Evolutionary conservation across 2,113 vertebrate species (phyloP).

Genomic region (Callithrix jacchus): DNA sequence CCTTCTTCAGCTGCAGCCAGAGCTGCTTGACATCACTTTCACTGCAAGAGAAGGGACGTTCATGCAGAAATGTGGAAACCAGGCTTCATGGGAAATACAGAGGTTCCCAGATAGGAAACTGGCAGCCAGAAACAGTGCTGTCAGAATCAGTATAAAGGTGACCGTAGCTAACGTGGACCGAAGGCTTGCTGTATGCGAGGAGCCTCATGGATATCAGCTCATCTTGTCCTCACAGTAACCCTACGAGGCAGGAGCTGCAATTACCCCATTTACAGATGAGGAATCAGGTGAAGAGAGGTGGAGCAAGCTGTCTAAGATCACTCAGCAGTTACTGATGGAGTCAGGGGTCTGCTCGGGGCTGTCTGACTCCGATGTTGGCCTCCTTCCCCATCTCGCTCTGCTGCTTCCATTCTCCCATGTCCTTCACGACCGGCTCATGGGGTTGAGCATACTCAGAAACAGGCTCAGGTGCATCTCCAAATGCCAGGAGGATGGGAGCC

Average conservation of each 20-base stretch:
- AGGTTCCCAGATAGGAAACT: background rate
- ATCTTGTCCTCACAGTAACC: background rate
- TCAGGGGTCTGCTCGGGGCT: background rate
- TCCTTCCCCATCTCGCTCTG: fast-evolving
- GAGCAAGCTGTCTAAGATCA: background rate
- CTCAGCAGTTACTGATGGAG: background rate
- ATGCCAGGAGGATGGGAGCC: background rate
- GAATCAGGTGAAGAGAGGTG: background rate
- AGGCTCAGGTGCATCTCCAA: background rate
- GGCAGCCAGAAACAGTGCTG: background rate
- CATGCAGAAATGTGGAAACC: fast-evolving
- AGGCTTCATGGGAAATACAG: background rate
- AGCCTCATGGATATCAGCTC: fast-evolving
- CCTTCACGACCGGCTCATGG: background rate
- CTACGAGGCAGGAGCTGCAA: background rate
- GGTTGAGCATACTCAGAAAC: fast-evolving
- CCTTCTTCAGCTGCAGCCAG: constrained; percentile 90
- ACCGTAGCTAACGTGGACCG: fast-evolving
- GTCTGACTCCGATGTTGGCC: background rate
- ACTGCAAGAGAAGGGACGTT: constrained; percentile 74
- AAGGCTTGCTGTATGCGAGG: background rate
- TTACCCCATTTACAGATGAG: background rate
- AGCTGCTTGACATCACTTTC: constrained; percentile 88
- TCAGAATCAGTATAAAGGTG: fast-evolving
- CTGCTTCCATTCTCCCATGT: background rate